These are phyloP conservation scores for Chalcosyrphus nemorum DNA, from an alignment of 2,888 invertebrate genomes.

Conservation along the genomic window DNA sequence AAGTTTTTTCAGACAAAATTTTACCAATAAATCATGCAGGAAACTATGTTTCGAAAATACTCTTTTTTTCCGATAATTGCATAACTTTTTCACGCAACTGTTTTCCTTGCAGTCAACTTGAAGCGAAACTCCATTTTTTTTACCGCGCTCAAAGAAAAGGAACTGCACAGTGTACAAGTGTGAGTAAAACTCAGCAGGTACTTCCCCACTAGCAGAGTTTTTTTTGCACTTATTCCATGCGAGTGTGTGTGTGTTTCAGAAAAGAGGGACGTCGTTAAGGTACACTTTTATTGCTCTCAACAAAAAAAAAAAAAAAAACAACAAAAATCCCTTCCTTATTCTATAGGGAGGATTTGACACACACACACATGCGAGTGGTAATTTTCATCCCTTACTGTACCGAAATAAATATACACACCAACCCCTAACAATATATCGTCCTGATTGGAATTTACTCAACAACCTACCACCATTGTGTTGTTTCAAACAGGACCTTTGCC, in stretches of 20 bases:
- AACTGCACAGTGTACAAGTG: conserved; percentile 32
- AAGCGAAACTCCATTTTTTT: conserved; percentile 65
- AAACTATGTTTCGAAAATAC: too few species aligned
- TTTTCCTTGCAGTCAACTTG: conserved; percentile 48
- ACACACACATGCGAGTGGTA: background rate
- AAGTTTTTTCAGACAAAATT: too few species aligned
- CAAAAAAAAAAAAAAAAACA: background rate
- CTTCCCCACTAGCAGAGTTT: conserved; percentile 14
- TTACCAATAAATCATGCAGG: too few species aligned
- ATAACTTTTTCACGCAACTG: conserved; percentile 38
- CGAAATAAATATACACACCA: background rate
- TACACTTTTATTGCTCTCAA: conserved; percentile 28
- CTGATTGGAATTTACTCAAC: conserved; percentile 60
- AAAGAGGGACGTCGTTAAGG: conserved; percentile 71
- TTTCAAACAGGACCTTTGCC: conserved; percentile 22
- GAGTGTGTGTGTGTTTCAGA: conserved; percentile 13
- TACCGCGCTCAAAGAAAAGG: conserved; percentile 39
- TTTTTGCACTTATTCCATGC: background rate
- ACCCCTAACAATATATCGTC: conserved; percentile 42
- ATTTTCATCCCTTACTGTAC: conserved; percentile 64
- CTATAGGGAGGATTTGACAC: conserved; percentile 24
- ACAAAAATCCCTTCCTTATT: background rate
- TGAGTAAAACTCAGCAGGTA: conserved; percentile 40
- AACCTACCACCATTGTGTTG: conserved; percentile 63
- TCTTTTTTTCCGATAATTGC: background rate